Evolutionary conservation across 2,113 vertebrate species (phyloP), one percentile per base, ranked within the genome.

Genomic region (Psittacara wagleri): DNA sequence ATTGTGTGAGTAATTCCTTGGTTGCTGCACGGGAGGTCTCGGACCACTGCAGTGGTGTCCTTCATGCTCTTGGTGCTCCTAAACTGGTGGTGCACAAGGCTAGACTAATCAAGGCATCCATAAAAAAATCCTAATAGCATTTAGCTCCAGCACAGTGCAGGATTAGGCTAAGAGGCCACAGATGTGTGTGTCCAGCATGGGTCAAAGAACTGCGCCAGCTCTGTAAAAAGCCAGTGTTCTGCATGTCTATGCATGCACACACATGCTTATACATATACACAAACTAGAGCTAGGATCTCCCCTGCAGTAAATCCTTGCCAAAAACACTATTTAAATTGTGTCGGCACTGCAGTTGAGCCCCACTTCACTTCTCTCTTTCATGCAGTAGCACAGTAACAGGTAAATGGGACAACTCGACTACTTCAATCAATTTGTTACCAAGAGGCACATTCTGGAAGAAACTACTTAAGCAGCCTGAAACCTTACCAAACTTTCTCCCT

Each of bases 141-240:
- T n/a, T 61, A 80, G 37, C 52, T 79, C 17, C 63, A 83, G 19
- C 2, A 2, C 2, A 29, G 35, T 0, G 4, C 37, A 59, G 51
- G 54, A 51, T 2, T 37, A 43, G 55, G 39, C 41, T 43, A 57
- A 22, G 10, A 74, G 46, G 55, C 25, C 77, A 55, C 6, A 46
- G 51, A 62, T 0, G 0, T 11, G 1, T 1, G 8, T 54, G n/a
- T 12, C 31, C 59, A 54, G 28, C n/a, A 25, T 0, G 2, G 43
- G 35, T 37, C 17, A 80, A 86, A 76, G 22, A 80, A 37, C 22
- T 18, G 27, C 0, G 1, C 10, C 13, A 70, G n/a, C 46, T 83
- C n/a, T 27, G 75, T 72, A 67, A 52, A n/a, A 37, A 70, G n/a
- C 11, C 39, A 22, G 24, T 41, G 4, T 33, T 57, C 31, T 52